Evolutionary conservation across 1,140 invertebrate species (phyloP), one percentile per base, ranked within the genome.

Genomic region (Cryptotermes secundus): DNA sequence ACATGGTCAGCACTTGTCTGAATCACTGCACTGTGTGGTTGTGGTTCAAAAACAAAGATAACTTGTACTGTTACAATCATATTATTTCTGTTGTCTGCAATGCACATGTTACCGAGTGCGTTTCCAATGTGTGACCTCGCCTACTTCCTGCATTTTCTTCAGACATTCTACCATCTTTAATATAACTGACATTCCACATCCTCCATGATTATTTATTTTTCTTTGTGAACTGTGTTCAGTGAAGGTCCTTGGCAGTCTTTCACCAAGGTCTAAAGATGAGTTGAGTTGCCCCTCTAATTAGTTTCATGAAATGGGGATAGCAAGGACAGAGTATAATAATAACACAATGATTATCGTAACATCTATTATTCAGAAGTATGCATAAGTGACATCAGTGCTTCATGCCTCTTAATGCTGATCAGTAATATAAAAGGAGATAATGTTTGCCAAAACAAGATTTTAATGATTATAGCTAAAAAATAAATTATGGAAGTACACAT

Each of bases 101-200:
- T 84, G 84, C 84, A 84, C 84, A 84, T 24, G 49, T 84, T 82
- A 82, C 84, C 84, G 84, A 84, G 84, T 84, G 84, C 84, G 53
- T 84, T 84, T 84, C 84, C 84, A 84, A 84, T 84, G 84, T 59
- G 84, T 84, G 81, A 53, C 84, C 81, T 53, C 34, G 34, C 36
- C 59, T n/a, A 72, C 16, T 72, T 72, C 80, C 80, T 19, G 0
- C 35, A 35, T 36, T 81, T 81, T 38, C 35, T 81, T 38, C 35
- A 81, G 35, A 81, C n/a, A 81, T 38, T 45, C 80, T 81, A 3
- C 35, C 42, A 36, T 38, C 34, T 81, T 35, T 45, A 35, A 36
- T 81, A 35, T 38, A 38, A 81, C 35, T 45, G 35, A 36, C 80
- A 81, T 81, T 35, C 80, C 80, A 81, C 59, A 72, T 72, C n/a